Base-by-base conservation (phyloP, 1,140 invertebrate species). In the Laupala kohalensis region DNA sequence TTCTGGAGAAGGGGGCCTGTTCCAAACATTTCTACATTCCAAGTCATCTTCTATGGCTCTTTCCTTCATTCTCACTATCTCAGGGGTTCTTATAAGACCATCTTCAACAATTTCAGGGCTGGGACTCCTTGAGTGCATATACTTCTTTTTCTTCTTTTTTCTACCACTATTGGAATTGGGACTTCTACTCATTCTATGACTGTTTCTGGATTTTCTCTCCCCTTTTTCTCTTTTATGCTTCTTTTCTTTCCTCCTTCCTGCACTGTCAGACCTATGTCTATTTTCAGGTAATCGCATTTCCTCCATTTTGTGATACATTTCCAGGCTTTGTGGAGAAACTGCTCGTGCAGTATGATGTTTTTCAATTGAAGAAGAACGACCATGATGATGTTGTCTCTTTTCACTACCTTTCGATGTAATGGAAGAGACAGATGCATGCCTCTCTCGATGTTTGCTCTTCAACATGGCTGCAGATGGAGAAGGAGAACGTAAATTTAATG, bases 101-200 rank as follows among this genome's bases (percentile, higher is more conserved):
- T 82, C 19, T 82, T 72, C 0, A 79, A 77, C 71, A 81, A 71
- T 0, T 78, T 78, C 0, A 80, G 80, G 12, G 76, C 89, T 91
- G 0, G 87, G 81, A 71, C 89, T 89, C 63, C 87, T 83, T 23
- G 87, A 88, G 63, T 83, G 79, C 63, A 89, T 85, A 75, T 88
- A 88, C 3, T 83, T 82, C 76, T 87, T 87, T 73, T 86, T 86
- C 76, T 90, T 90, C 13, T 87, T 87, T 79, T 90, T 90, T 78
- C 90, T 90, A 0, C 78, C 77, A 5, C 69, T 70, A 62, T 67
- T 63, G 25, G 78, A 73, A 5, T 75, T 76, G 0, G 82, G 81
- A 67, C 78, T 80, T 27, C 78, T 72, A 37, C 78, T 86, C 81
- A 76, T 83, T 15, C 72, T 67, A 30, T 72, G 66, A 24, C 69